phyloP scores from a whole-genome alignment of 2,113 vertebrate species.

The Entelurus aequoreus region DNA sequence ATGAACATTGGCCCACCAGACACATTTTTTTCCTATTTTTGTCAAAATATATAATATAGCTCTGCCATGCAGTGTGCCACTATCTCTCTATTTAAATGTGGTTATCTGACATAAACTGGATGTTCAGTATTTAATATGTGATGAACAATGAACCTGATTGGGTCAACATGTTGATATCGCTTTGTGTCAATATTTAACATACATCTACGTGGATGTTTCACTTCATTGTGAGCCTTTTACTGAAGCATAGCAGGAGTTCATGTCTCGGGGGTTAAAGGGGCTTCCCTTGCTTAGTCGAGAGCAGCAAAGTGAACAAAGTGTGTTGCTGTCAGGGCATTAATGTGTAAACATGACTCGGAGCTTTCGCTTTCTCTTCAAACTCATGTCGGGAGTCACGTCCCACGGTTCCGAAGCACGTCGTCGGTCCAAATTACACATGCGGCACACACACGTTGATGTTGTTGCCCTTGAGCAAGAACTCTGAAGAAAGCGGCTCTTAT shows the following conservation, averaged over 20 bases:
- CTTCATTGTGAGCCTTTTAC: constrained; percentile 20
- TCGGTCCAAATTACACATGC: constrained; percentile 34
- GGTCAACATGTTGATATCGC: no score
- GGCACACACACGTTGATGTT: constrained; percentile 9
- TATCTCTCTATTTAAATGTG: no score
- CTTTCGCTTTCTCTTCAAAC: constrained; percentile 12
- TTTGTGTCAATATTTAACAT: no score
- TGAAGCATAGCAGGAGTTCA: constrained; percentile 21
- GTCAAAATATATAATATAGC: no score
- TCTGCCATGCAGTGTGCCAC: no score
- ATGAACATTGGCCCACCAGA: no score
- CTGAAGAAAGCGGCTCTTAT: constrained; percentile 6
- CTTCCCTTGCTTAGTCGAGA: constrained; percentile 13
- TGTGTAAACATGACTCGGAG: constrained; percentile 7
- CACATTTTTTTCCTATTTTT: no score
- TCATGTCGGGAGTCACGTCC: constrained; percentile 30
- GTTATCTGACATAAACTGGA: no score
- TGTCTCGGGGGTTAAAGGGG: constrained; percentile 35
- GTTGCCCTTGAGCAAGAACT: constrained; percentile 31
- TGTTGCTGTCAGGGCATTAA: constrained; percentile 24
- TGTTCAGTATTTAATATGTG: no score
- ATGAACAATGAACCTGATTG: no score
- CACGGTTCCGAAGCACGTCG: constrained; percentile 10
- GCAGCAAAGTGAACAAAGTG: constrained; percentile 4
- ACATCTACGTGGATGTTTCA: constrained; percentile 6